Percentiles rank a stretch among this genome's conserved stretches.
Evolutionary conservation across 2,113 vertebrate genomes (phyloP).

Genomic region (Equus przewalskii): DNA sequence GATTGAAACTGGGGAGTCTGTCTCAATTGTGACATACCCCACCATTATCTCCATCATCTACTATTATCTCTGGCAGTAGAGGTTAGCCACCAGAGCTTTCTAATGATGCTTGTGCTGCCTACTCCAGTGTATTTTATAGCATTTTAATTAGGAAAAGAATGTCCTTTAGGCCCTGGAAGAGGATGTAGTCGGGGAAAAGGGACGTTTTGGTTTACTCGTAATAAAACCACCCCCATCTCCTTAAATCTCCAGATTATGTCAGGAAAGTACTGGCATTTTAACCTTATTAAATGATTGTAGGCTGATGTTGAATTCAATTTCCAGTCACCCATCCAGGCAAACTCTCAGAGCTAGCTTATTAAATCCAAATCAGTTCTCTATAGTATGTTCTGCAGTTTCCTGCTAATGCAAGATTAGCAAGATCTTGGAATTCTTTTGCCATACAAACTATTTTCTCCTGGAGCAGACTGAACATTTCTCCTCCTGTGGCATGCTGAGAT

Average conservation of each 20-base stretch:
- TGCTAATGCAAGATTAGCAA: background rate
- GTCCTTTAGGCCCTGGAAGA: background rate
- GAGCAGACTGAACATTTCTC: background rate
- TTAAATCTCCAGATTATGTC: background rate
- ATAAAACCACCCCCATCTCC: background rate
- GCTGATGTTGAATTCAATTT: slow-evolving; percentile 28
- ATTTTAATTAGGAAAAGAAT: slow-evolving; percentile 23
- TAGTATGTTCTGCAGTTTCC: background rate
- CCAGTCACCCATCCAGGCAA: background rate
- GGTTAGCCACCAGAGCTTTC: background rate
- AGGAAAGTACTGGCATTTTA: slow-evolving; percentile 33
- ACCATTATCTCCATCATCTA: background rate
- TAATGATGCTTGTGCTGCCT: background rate
- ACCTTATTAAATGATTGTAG: slow-evolving; percentile 42
- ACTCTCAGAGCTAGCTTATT: slow-evolving; percentile 5
- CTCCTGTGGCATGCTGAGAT: background rate
- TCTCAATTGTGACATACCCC: background rate
- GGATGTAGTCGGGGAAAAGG: background rate
- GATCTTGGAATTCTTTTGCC: slow-evolving; percentile 5
- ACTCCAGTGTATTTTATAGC: background rate
- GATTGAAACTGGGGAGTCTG: background rate
- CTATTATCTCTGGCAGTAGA: background rate
- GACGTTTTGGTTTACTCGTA: background rate
- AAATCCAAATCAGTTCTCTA: background rate
- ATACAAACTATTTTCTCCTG: background rate